phyloP scores from a whole-genome alignment of 2,797 vertebrate genomes.

The Molossus molossus region DNA sequence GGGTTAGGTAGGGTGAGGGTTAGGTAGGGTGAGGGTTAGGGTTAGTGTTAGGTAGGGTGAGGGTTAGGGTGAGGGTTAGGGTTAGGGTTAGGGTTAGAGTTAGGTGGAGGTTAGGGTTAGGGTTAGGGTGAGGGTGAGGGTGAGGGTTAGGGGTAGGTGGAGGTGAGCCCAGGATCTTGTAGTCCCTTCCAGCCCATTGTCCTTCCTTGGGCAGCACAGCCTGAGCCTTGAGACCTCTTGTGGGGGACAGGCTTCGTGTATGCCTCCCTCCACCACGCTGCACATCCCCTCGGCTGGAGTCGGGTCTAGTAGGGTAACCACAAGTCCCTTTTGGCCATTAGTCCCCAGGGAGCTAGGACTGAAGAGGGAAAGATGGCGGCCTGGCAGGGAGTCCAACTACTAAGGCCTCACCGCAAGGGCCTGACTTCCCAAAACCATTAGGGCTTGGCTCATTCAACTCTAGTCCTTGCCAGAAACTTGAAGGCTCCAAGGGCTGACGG shows the following conservation, averaged over 20 bases:
- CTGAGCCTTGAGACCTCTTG: background rate
- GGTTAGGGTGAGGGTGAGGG: too few species aligned
- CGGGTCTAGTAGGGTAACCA: background rate
- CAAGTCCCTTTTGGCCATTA: background rate
- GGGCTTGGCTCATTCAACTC: background rate
- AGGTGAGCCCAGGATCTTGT: background rate
- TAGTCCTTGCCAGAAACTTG: background rate
- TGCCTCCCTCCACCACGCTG: background rate
- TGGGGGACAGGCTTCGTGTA: background rate
- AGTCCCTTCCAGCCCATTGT: background rate
- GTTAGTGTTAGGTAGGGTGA: too few species aligned
- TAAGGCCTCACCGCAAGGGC: background rate
- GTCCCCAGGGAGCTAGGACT: too few species aligned
- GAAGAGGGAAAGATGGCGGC: background rate
- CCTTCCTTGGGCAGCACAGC: background rate
- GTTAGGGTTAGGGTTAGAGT: too few species aligned
- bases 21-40: too few species aligned
- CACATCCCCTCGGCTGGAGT: background rate
- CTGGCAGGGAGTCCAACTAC: background rate
- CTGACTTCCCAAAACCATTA: background rate
- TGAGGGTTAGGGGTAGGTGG: background rate
- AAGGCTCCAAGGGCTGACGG: background rate
- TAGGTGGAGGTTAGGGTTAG: too few species aligned
- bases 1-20: too few species aligned
- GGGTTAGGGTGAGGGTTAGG: too few species aligned